phyloP scores from a whole-genome alignment of 2,888 invertebrate genomes.

The Aporophyla lueneburgensis region DNA sequence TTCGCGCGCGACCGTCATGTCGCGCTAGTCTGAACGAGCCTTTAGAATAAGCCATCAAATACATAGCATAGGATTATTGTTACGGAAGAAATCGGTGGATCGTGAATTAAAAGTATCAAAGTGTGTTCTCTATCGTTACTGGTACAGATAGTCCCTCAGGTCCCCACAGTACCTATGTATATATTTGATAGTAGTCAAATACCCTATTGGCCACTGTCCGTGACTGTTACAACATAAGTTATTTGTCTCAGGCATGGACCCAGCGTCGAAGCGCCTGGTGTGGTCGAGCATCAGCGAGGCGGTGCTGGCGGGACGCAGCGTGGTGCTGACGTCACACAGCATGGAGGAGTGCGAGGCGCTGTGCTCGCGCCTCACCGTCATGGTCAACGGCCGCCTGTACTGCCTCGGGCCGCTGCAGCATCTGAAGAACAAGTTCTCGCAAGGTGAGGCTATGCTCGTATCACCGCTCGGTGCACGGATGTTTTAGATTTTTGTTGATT shows the following conservation, averaged over 20 bases:
- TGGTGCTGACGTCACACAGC: constrained; percentile 92
- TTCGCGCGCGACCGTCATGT: too few relatives aligned
- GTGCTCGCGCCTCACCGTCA: constrained; percentile 94
- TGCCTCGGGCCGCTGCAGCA: constrained; percentile 94
- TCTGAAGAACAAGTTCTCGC: constrained; percentile 87
- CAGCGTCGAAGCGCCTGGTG: constrained; percentile 94
- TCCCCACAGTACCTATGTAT: not conserved
- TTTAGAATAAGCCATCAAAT: too few relatives aligned
- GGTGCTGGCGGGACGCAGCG: constrained; percentile 92
- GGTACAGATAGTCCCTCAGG: too few relatives aligned
- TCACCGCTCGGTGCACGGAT: not conserved
- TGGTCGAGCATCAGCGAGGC: constrained; percentile 93
- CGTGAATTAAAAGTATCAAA: too few relatives aligned
- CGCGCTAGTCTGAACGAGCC: too few relatives aligned
- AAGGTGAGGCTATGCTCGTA: constrained; percentile 85
- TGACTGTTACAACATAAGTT: not conserved
- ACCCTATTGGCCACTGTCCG: too few relatives aligned
- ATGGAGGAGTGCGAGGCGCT: constrained; percentile 97
- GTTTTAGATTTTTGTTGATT: not conserved
- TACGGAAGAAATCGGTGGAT: too few relatives aligned
- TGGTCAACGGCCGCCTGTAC: constrained; percentile 94
- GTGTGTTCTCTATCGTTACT: too few relatives aligned
- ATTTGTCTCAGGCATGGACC: constrained; percentile 93
- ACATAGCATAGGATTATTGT: too few relatives aligned
- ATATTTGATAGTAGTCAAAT: not conserved